Base-by-base conservation (phyloP, 2,888 invertebrate species). In the Lithophane semibrunnea region DNA sequence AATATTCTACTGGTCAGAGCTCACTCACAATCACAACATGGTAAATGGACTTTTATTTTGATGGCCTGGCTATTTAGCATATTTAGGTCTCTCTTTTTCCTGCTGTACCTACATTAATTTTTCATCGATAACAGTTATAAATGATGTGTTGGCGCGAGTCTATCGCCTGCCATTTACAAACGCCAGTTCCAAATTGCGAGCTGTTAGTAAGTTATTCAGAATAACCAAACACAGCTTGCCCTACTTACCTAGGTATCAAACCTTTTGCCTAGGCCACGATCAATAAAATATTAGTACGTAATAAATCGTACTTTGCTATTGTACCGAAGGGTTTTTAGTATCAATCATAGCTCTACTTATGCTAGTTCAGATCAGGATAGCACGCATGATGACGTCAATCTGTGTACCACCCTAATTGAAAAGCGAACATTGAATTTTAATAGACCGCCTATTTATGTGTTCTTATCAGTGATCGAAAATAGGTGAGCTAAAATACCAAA, bases 241-340 rank as follows among this genome's bases (percentile, higher is more conserved):
- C 69, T 79, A 52, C 66, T 79, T 79, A 65, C 60, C 64, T 79
- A 66, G 65, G 54, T 69, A 42, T 80, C n/a, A 65, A 80, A 69
- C 18, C 24, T 47, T 69, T 66, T 10, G n/a, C 65, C 54, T 49
- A 80, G 66, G 24, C 60, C 60, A 29, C 69, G 56, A 80, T 76
- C 80, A 66, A 75, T 80, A 67, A 47, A 29, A 69, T 80, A 76
- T 70, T 21, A 66, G 13, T 63, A 29, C 58, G 47, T 60, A 60
- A 69, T 69, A 60, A 79, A 69, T 75, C 24, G 13, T 65, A n/a
- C 4, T 18, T 73, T 63, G 37, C 47, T 52, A 21, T 78, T 73
- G 42, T 52, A 54, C 29, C 3, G 16, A 42, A n/a, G 47, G 60
- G n/a, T 49, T 80, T 74, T 75, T 80, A 60, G 75, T 49, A 69